Evolutionary conservation across 2,888 invertebrate genomes (phyloP), one percentile per base, ranked within the genome.

Genomic region (Drosophila histrio): DNA sequence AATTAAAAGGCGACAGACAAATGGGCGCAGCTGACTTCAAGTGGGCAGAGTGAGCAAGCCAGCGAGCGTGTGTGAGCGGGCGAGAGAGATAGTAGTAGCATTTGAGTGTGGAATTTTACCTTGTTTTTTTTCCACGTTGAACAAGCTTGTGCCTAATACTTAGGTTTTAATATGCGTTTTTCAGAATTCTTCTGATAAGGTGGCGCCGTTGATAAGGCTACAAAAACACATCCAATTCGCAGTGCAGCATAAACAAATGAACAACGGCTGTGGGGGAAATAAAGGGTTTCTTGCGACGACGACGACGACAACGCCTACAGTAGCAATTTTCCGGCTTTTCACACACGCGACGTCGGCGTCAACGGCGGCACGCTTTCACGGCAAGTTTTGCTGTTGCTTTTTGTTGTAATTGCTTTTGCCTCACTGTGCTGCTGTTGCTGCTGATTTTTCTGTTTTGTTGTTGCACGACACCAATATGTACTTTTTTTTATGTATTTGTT

Each of bases 261-360:
- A 54, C 13, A 8, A 21, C 56, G 44, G 59, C 36, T 43, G 24
- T 34, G n/a, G n/a, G n/a, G n/a, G n/a, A n/a, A n/a, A n/a, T n/a
- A 53, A 54, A 61, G 50, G 49, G 49, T 62, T 17, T 50, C 22
- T 49, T 11, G 15, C 34, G 34, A 39, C 17, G 28, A 26, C 26
- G 26, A 30, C 54, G n/a, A n/a, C 60, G 74, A 77, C 75, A 69
- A 76, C 75, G 75, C 76, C 76, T 76, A 75, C 59, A 41, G 50
- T 49, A 72, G 72, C 82, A 69, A 81, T 81, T 79, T 79, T 79
- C 79, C 79, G 81, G 79, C 79, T 81, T 77, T 80, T 70, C 52
- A 57, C 64, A 64, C 64, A 65, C 46, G 58, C 56, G 47, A 39
- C 52, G 56, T 34, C 39, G 65, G 32, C 59, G 63, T 32, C 53